Percentiles rank a stretch among this genome's conserved stretches.
phyloP scores from a whole-genome alignment of 23 tunicate species.

The Diplosoma virens region DNA sequence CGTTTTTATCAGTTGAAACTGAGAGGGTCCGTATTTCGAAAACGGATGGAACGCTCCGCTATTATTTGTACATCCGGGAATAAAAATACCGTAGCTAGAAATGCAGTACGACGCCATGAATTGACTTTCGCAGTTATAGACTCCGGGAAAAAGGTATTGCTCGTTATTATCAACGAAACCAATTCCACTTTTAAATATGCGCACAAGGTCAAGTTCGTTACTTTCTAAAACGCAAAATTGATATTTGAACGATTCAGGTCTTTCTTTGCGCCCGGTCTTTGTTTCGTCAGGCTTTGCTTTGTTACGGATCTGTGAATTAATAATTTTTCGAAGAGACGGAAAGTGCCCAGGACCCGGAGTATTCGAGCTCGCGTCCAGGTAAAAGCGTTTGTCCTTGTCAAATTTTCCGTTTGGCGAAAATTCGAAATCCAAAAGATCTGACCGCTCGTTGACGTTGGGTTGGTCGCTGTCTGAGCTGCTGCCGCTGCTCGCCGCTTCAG shows the following conservation, averaged over 20 bases:
- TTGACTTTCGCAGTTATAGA: constrained; percentile 12
- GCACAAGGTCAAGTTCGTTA: constrained; percentile 2
- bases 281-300: not conserved
- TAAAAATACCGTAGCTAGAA: constrained; percentile 27
- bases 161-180: not conserved
- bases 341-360: not conserved
- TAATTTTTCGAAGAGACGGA: not conserved
- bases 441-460: not conserved
- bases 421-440: not conserved
- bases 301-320: not conserved
- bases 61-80: constrained; percentile 30
- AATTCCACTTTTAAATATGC: constrained; percentile 27
- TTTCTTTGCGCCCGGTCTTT: not conserved
- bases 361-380: not conserved
- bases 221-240: constrained; percentile 36
- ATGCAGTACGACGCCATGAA: constrained; percentile 31
- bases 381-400: constrained; percentile 32
- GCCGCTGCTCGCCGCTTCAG: not conserved
- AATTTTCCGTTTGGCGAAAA: constrained; percentile 26
- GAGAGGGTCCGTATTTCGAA: constrained; percentile 11
- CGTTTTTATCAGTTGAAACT: not conserved
- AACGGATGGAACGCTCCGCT: constrained; percentile 5
- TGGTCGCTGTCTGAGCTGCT: too few species aligned
- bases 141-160: constrained; percentile 31
- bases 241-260: not conserved